Base-by-base conservation (phyloP, 2,888 invertebrate species). In the Tetrapedia diversipes region DNA sequence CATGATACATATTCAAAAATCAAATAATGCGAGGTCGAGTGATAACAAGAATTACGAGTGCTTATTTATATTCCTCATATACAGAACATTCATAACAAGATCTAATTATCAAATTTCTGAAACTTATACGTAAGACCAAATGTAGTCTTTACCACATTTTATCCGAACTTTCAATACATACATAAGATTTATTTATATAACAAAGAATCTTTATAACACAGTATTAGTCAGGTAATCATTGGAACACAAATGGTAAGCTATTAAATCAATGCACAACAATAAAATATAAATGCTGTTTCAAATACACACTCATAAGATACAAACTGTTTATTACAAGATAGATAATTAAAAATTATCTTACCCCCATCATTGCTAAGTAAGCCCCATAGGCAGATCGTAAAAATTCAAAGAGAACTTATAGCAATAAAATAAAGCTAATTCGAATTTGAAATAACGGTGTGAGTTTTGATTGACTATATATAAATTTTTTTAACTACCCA, bases 401-500 rank as follows among this genome's bases (percentile, higher is more conserved):
- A 72, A 57, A 79, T 61, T 76, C 54, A 24, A 66, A 74, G 59
- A 53, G 65, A 59, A 66, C 63, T 73, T 43, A 81, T 71, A 77
- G 71, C 64, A 69, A 75, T 57, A 66, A 81, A 75, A 79, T 77
- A 86, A 85, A 77, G 68, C 73, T 82, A 81, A 61, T 77, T 74
- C 27, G 53, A 77, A 77, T 79, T 67, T 66, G 69, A 81, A 57
- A 68, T 70, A 84, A 83, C 74, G 77, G 78, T 85, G 79, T 85
- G 83, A 82, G 70, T 83, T 78, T 84, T 78, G 79, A 72, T 67
- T 80, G 69, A 81, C 83, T 83, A 86, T 81, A 81, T 86, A 85
- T 83, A 85, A 80, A 80, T 83, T 76, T 86, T 84, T 84, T 85
- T 77, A n/a, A 87, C 86, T 89, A 88, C 85, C 88, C 90, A 89